Conservation (phyloP, 2,888 invertebrate species). For the Cacoxenus indagator region DNA sequence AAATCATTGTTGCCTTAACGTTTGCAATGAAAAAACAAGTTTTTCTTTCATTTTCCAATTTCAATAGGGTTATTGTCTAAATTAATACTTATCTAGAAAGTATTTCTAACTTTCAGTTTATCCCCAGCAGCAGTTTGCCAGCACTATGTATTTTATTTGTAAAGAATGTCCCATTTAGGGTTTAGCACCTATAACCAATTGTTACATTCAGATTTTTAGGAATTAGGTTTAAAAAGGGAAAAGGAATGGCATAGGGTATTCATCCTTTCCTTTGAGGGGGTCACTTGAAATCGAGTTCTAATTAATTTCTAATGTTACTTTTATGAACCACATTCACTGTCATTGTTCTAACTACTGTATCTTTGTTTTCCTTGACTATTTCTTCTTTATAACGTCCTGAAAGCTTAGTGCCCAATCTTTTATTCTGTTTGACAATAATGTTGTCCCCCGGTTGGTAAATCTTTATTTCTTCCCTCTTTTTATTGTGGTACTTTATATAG, state of each 20-base stretch:
- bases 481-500: background rate
- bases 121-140: too few species aligned
- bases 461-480: background rate
- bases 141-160: background rate
- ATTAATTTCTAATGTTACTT: background rate
- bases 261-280: too few species aligned
- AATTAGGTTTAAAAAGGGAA: too few species aligned
- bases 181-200: too few species aligned
- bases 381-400: too few species aligned
- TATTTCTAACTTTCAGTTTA: background rate
- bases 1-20: background rate
- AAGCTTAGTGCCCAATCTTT: too few species aligned
- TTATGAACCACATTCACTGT: background rate
- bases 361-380: too few species aligned
- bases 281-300: too few species aligned
- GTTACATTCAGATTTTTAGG: too few species aligned
- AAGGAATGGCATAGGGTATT: too few species aligned
- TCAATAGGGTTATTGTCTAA: background rate
- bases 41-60: background rate
- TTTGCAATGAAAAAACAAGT: background rate
- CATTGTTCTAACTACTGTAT: too few species aligned
- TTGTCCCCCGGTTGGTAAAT: background rate
- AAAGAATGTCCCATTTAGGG: too few species aligned
- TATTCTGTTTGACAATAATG: conserved; percentile 8
- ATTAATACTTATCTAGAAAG: background rate